phyloP scores from a whole-genome alignment of 2,797 vertebrate genomes.

The Thripadectes ignobilis region DNA sequence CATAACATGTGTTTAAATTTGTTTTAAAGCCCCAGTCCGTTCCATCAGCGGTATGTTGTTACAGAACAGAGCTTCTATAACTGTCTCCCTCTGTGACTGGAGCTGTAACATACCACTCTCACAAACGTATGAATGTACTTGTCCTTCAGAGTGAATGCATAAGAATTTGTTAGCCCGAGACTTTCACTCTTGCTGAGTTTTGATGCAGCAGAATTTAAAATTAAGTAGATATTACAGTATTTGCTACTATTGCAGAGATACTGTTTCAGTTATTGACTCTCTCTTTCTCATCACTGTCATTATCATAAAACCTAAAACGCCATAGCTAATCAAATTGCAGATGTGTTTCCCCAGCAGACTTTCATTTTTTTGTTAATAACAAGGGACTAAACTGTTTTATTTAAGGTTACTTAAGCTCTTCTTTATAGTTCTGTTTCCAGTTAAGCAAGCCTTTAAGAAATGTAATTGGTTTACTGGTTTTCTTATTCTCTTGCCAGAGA shows the following conservation, averaged over 20 bases:
- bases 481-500: constrained; percentile 61
- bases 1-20: not conserved
- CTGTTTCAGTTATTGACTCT: constrained; percentile 40
- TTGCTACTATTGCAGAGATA: constrained; percentile 25
- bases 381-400: constrained; percentile 55
- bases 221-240: constrained; percentile 28
- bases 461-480: constrained; percentile 28
- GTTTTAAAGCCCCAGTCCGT: not conserved
- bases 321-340: constrained; percentile 23
- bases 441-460: constrained; percentile 43
- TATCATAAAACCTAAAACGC: constrained; percentile 38
- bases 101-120: constrained; percentile 16
- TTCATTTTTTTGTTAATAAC: constrained; percentile 36
- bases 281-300: constrained; percentile 56
- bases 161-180: constrained; percentile 24
- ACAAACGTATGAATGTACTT: constrained; percentile 66
- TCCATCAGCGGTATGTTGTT: not conserved
- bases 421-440: constrained; percentile 10
- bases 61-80: constrained; percentile 36
- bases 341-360: constrained; percentile 27
- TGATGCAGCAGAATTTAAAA: constrained; percentile 19
- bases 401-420: constrained; percentile 46
- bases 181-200: constrained; percentile 40
- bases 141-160: constrained; percentile 73
- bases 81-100: constrained; percentile 19